Evolutionary conservation across 2,797 vertebrate genomes (phyloP).

Genomic region (Rhinichthys osculus): DNA sequence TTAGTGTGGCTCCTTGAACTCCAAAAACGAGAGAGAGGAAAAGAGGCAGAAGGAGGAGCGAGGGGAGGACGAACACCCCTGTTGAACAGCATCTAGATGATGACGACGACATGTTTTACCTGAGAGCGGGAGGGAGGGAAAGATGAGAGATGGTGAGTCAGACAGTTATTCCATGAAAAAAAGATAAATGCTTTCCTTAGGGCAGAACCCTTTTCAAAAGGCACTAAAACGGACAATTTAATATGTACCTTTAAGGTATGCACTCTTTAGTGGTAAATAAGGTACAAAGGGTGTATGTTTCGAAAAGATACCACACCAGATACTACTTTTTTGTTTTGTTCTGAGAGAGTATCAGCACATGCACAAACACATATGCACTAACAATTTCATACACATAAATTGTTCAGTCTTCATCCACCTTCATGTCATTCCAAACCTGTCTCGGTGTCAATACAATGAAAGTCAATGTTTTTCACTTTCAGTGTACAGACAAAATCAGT

Average conservation of each 20-base stretch:
- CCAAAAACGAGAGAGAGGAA: conserved; percentile 68
- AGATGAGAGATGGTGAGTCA: conserved; percentile 31
- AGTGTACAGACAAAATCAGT: not conserved
- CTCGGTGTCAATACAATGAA: not conserved
- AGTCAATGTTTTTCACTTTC: not conserved
- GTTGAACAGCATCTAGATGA: conserved; percentile 64
- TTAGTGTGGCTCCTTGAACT: conserved; percentile 81
- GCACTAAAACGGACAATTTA: not conserved
- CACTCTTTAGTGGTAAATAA: not conserved
- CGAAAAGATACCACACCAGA: not conserved
- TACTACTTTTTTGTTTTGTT: not conserved
- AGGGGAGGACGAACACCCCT: conserved; percentile 70
- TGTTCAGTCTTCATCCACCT: too few species aligned
- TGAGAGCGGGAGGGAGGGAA: conserved; percentile 62
- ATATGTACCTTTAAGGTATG: not conserved
- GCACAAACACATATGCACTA: too few species aligned
- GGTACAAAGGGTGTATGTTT: not conserved
- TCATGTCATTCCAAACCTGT: not conserved
- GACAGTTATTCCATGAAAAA: not conserved
- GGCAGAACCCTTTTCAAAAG: not conserved
- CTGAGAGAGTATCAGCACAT: not conserved
- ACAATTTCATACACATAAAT: not conserved
- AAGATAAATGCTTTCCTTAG: not conserved
- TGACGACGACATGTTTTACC: conserved; percentile 73
- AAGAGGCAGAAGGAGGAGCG: conserved; percentile 74